phyloP scores from a whole-genome alignment of 1,140 invertebrate genomes.

The Sinella curviseta region DNA sequence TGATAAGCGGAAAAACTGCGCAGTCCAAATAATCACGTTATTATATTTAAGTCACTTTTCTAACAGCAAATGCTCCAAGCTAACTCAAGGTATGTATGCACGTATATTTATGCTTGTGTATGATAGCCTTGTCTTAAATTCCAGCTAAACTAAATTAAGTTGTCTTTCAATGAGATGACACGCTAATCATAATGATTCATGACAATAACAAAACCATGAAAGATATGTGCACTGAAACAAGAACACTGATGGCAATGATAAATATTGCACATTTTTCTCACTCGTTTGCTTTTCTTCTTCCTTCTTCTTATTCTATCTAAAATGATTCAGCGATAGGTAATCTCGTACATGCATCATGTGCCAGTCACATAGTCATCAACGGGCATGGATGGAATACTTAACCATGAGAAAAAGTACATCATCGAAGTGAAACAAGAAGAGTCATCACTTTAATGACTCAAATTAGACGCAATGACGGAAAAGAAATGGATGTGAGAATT shows the following conservation, averaged over 20 bases:
- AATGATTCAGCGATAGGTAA: background rate
- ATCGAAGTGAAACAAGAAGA: too few species aligned
- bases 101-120: too few species aligned
- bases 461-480: constrained; percentile 28
- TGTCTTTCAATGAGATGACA: background rate
- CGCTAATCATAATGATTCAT: background rate
- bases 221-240: background rate
- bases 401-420: constrained; percentile 31
- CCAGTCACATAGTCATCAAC: background rate
- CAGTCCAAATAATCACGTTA: too few species aligned
- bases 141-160: background rate
- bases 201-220: too few species aligned
- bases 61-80: too few species aligned
- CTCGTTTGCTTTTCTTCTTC: background rate
- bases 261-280: background rate
- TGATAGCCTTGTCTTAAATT: background rate
- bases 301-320: too few species aligned
- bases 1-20: too few species aligned
- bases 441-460: constrained; percentile 13
- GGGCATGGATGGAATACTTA: constrained; percentile 29
- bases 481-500: constrained; percentile 21
- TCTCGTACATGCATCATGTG: background rate
- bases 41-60: too few species aligned
- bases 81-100: too few species aligned
- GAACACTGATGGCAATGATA: background rate